Base-by-base conservation (phyloP, 2,113 vertebrate genomes). In the Alouatta palliata region DNA sequence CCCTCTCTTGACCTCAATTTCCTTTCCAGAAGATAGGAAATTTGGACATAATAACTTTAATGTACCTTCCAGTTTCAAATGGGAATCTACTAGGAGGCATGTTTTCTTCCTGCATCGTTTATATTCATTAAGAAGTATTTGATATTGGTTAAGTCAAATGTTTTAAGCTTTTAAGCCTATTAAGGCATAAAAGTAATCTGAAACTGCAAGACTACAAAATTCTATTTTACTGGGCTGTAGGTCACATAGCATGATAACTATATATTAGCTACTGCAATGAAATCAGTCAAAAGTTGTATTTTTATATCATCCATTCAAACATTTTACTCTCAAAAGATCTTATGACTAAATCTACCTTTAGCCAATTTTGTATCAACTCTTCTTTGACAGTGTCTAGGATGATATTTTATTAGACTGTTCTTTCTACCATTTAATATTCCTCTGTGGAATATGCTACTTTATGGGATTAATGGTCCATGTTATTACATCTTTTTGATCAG, bases 331-430 rank as follows among this genome's bases (percentile, higher is more conserved):
- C 91, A 23, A 61, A 91, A 94, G 86, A 66, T 52, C 71, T 94
- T 81, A 61, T 20, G 37, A 75, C 49, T 97, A 84, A 87, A 95
- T 96, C 90, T 95, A 97, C 88, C 70, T 96, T 94, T 84, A 77
- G 75, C 93, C 58, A 68, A 70, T 92, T 95, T 94, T 45, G 20
- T 93, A 40, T 73, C 45, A 64, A n/a, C 87, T 95, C 96, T 90
- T 91, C 93, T 68, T 84, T 32, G 79, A 93, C 75, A 90, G 83
- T 81, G 85, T 90, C 79, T 87, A 79, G 87, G 93, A 40, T 75
- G 80, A 83, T 95, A 95, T 14, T 90, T 95, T 97, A 95, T 97
- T 84, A 93, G 90, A 35, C 43, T 25, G 8, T n/a, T 96, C 75
- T 87, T 92, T 88, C 68, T 80, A 92, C 66, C 92, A 9, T 95